Conservation (phyloP, 23 tunicate species). For the Corella eumyota region DNA sequence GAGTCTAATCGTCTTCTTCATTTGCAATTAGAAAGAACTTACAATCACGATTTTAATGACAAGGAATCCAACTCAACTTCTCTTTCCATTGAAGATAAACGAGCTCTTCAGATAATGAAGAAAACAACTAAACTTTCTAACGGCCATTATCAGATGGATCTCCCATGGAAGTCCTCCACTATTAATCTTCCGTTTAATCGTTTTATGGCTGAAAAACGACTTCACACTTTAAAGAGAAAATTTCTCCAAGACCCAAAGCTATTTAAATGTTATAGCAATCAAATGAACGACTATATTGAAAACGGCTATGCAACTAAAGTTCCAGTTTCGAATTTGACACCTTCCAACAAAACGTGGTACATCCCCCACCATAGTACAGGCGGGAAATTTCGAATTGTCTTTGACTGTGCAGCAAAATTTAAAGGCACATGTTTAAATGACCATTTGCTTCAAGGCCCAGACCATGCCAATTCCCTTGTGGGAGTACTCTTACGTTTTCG, state of each 20-base stretch:
- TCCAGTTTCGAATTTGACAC: background rate
- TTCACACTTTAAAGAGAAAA: background rate
- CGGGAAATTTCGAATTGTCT: background rate
- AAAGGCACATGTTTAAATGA: no score
- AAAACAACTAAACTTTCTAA: background rate
- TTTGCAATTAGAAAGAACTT: no score
- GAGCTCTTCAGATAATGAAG: background rate
- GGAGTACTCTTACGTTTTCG: no score
- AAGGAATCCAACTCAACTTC: no score
- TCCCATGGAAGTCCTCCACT: background rate
- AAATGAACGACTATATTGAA: background rate
- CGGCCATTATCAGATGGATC: background rate
- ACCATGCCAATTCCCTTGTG: no score
- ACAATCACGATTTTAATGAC: no score
- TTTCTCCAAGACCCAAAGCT: background rate
- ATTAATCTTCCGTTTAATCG: background rate
- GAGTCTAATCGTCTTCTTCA: no score
- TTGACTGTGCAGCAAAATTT: no score
- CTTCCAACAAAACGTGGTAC: background rate
- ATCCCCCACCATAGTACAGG: background rate
- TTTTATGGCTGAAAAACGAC: background rate
- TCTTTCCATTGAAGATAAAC: constrained; percentile 1
- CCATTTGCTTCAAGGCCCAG: no score
- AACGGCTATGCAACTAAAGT: background rate
- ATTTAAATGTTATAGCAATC: background rate